Conservation (phyloP, 2,888 invertebrate species). For the Parnassius mnemosyne region DNA sequence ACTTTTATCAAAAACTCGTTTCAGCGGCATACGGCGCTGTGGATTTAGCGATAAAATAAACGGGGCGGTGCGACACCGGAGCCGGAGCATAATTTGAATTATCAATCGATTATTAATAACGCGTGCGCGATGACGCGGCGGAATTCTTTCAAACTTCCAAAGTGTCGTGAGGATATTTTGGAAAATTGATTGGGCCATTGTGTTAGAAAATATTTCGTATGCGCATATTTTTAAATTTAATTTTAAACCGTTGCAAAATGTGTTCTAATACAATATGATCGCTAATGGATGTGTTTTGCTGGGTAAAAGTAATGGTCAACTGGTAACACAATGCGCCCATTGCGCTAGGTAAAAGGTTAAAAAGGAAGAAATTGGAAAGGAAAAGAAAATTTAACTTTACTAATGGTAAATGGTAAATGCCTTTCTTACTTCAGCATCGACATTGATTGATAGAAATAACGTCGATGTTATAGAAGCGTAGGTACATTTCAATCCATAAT, state of each 20-base stretch:
- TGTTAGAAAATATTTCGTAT: conserved; percentile 40
- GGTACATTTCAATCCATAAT: too few relatives aligned
- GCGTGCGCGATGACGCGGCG: conserved; percentile 54
- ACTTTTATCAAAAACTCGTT: conserved; percentile 48
- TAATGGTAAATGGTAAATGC: too few relatives aligned
- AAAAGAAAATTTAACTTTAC: too few relatives aligned
- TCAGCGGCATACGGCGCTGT: conserved; percentile 35
- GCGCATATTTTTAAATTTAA: conserved; percentile 37
- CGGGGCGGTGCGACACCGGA: conserved; percentile 34
- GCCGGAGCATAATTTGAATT: conserved; percentile 56
- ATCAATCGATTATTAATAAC: conserved; percentile 72
- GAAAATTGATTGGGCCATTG: conserved; percentile 67
- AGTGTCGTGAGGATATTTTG: conserved; percentile 40
- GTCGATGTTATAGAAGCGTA: too few relatives aligned
- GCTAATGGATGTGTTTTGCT: too few relatives aligned
- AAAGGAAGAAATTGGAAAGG: too few relatives aligned
- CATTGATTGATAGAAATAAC: too few relatives aligned
- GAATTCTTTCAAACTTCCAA: conserved; percentile 58
- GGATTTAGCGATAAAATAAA: conserved; percentile 37
- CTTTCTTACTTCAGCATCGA: too few relatives aligned
- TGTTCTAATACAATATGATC: not conserved
- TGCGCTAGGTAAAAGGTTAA: too few relatives aligned
- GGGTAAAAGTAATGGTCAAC: too few relatives aligned
- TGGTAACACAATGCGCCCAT: too few relatives aligned
- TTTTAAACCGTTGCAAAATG: conserved; percentile 11